Evolutionary conservation across 2,888 invertebrate species (phyloP).

Genomic region (Phymatocera aterrima): DNA sequence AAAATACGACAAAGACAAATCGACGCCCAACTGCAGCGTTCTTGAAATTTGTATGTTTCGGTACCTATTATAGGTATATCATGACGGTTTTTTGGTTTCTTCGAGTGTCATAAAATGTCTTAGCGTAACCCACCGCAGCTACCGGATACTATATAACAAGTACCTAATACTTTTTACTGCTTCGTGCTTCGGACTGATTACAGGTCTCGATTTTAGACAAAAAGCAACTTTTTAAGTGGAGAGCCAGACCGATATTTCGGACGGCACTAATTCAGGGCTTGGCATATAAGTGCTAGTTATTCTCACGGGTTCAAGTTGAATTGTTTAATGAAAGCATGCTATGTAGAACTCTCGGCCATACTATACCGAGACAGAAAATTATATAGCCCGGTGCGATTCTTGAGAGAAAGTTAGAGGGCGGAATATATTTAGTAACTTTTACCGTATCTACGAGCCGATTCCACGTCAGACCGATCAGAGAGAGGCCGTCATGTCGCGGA

Average conservation of each 20-base stretch:
- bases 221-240: background rate
- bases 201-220: slow-evolving; percentile 9
- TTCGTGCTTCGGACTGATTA: slow-evolving; percentile 20
- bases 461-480: too few relatives aligned
- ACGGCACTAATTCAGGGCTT: background rate
- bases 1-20: slow-evolving; percentile 28
- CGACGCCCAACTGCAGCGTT: background rate
- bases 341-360: background rate
- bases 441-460: too few relatives aligned
- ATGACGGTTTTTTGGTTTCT: background rate
- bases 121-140: background rate
- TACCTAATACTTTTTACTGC: slow-evolving; percentile 3
- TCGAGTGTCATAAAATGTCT: background rate
- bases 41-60: background rate
- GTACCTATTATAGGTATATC: background rate
- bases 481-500: too few relatives aligned
- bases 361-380: slow-evolving; percentile 16
- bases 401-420: background rate
- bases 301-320: background rate
- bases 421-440: slow-evolving; percentile 19
- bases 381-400: slow-evolving; percentile 1
- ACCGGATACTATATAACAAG: background rate
- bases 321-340: background rate
- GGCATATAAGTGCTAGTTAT: background rate
- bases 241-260: background rate